These are phyloP conservation scores for Trematocara nigrifrons DNA, from an alignment of 2,113 vertebrate genomes.

Conservation along the genomic window DNA sequence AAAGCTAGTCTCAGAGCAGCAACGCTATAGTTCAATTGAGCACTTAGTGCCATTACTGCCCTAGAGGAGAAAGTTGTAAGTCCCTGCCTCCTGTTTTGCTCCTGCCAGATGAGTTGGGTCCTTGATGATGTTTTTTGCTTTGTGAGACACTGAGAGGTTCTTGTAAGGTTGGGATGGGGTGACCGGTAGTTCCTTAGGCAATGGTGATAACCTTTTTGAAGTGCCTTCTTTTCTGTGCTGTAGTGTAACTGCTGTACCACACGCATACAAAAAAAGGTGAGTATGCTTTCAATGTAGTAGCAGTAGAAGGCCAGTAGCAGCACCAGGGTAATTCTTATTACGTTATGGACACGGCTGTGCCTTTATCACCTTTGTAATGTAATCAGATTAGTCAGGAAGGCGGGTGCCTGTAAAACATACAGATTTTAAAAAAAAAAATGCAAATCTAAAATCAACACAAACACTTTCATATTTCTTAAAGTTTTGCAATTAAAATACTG, in stretches of 20 bases:
- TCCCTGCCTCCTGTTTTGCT: not conserved
- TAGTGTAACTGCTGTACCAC: not conserved
- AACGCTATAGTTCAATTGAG: not conserved
- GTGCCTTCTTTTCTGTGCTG: not conserved
- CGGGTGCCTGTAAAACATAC: not conserved
- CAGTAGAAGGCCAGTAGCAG: not conserved
- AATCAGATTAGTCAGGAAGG: not conserved
- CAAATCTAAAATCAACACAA: not conserved
- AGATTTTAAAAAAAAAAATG: not conserved
- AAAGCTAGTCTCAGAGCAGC: not conserved
- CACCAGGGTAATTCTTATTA: not conserved
- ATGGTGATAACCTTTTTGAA: not conserved
- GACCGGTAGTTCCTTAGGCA: not conserved
- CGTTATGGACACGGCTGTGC: not conserved
- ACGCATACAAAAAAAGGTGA: not conserved
- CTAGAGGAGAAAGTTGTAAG: not conserved
- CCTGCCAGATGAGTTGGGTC: not conserved
- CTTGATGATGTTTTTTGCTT: not conserved
- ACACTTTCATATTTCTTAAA: not conserved
- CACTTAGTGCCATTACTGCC: not conserved
- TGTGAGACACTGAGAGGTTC: not conserved
- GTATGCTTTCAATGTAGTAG: not conserved
- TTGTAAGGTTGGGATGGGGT: not conserved
- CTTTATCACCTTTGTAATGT: not conserved
- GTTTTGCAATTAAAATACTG: not conserved